Percentiles rank a stretch among this genome's conserved stretches.
These are phyloP conservation scores for Orbicella faveolata DNA, from an alignment of 64 coral and sea anemone species.

Conservation along the genomic window DNA sequence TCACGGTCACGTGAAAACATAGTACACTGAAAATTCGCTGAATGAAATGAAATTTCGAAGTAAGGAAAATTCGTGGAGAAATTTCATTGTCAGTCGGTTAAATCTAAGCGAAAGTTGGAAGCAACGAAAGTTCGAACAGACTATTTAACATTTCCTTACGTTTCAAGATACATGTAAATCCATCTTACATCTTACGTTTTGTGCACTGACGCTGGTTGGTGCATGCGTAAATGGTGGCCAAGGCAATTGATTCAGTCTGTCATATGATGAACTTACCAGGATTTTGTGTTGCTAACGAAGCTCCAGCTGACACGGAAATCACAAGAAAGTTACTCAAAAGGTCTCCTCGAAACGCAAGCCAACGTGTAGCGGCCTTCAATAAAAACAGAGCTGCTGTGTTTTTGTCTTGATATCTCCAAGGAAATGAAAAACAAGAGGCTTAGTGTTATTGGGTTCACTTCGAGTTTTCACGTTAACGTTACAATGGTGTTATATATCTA, in stretches of 20 bases:
- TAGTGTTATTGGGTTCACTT: background rate
- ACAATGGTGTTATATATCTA: no score
- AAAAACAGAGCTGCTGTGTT: slow-evolving; percentile 51
- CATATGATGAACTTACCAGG: slow-evolving; percentile 35
- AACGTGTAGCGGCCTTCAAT: slow-evolving; percentile 20
- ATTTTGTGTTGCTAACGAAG: slow-evolving; percentile 50
- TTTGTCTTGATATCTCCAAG: slow-evolving; percentile 58
- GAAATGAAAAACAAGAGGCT: background rate
- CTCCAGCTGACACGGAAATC: slow-evolving; percentile 27
- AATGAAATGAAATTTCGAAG: background rate
- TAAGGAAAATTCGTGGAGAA: background rate
- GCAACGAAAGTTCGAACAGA: no score
- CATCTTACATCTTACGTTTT: no score
- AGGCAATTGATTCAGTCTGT: background rate
- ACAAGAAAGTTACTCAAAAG: slow-evolving; percentile 37
- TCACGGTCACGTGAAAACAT: no score
- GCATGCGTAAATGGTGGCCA: no score
- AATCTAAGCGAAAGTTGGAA: no score
- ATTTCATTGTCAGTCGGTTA: background rate
- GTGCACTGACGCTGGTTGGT: no score
- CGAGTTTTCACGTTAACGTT: no score
- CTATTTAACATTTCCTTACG: no score
- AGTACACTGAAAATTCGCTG: background rate
- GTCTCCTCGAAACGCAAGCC: slow-evolving; percentile 59
- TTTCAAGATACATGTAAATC: no score